phyloP scores from a whole-genome alignment of 2,797 vertebrate genomes.

The Agapornis canus region DNA sequence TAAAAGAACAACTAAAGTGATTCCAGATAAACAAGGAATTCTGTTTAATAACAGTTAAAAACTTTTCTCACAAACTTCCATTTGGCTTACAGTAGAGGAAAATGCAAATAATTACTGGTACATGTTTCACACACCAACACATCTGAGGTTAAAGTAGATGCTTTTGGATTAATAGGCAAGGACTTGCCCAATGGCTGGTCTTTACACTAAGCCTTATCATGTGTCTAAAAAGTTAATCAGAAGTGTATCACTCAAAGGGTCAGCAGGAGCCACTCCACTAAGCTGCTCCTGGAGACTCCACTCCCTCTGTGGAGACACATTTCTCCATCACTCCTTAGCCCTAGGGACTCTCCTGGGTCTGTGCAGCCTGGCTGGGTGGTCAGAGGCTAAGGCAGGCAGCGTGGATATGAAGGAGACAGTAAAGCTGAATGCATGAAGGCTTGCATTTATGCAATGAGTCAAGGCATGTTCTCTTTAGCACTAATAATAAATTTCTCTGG shows the following conservation, averaged over 20 bases:
- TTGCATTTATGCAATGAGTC: background rate
- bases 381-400: fast-evolving
- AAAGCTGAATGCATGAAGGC: background rate
- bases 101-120: fast-evolving
- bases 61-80: background rate
- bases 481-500: background rate
- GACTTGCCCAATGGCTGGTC: background rate
- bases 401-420: background rate
- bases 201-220: background rate
- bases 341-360: background rate
- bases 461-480: background rate
- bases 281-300: background rate
- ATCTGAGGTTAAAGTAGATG: background rate
- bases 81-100: background rate
- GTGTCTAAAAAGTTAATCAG: background rate
- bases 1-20: background rate
- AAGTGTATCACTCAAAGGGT: fast-evolving
- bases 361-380: fast-evolving
- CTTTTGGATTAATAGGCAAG: background rate
- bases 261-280: background rate
- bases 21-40: background rate
- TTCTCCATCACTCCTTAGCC: background rate
- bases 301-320: background rate
- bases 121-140: background rate
- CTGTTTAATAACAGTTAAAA: background rate